A percentile compares a stretch with the other conserved stretches of the same genome.
phyloP scores from a whole-genome alignment of 2,113 vertebrate species.

The Diadophis punctatus region DNA sequence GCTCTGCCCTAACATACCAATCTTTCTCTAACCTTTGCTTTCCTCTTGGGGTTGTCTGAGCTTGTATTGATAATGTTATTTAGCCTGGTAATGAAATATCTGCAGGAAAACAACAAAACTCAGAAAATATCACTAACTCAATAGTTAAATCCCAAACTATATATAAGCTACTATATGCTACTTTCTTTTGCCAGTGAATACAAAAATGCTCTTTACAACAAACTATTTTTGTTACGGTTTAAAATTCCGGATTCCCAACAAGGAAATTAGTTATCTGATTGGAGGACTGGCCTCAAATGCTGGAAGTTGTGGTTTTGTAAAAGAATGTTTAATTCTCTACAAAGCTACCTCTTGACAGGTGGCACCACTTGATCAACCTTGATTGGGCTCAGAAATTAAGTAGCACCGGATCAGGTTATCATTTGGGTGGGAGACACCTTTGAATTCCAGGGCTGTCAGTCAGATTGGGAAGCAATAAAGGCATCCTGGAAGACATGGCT shows the following conservation, averaged over 20 bases:
- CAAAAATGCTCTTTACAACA: not conserved
- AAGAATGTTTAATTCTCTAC: not conserved
- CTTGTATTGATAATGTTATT: not conserved
- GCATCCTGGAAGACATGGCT: not conserved
- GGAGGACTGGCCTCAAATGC: not conserved
- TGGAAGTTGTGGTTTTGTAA: not conserved
- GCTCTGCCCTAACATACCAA: not conserved
- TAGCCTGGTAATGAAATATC: not conserved
- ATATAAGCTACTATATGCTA: not conserved
- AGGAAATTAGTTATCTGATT: not conserved
- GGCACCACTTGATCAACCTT: not conserved
- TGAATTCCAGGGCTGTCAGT: not conserved
- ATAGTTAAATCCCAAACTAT: not conserved
- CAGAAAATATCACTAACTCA: not conserved
- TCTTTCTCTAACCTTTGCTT: not conserved
- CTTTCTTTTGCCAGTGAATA: not conserved
- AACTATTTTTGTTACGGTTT: not conserved
- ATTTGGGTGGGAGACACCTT: not conserved
- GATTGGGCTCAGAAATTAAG: not conserved
- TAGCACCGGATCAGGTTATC: not conserved
- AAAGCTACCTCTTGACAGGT: not conserved
- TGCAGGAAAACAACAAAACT: not conserved
- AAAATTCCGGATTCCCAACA: no score
- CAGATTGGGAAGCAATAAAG: not conserved
- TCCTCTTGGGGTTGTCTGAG: not conserved